Conservation (phyloP, 1,140 invertebrate genomes). For the Cydia fagiglandana region DNA sequence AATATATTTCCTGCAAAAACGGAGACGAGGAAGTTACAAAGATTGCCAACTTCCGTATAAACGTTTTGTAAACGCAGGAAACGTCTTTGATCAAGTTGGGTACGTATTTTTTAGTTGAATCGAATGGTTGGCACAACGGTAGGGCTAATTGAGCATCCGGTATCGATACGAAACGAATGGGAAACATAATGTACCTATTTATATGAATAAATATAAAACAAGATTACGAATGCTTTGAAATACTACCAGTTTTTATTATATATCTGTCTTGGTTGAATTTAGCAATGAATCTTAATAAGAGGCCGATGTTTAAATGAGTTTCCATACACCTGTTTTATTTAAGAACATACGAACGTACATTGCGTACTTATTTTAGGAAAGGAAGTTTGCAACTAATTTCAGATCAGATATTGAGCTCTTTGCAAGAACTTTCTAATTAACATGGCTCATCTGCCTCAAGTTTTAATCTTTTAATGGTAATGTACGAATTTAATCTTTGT, state of each 20-base stretch:
- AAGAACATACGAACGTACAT: background rate
- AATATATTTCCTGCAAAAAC: background rate
- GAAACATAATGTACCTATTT: too few relatives aligned
- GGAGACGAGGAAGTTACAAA: background rate
- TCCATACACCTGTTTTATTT: background rate
- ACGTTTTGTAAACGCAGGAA: too few relatives aligned
- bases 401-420: background rate
- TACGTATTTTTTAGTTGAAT: too few relatives aligned
- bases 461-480: background rate
- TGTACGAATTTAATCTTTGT: too few relatives aligned
- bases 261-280: background rate
- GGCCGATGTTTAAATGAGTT: background rate
- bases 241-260: background rate
- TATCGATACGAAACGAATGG: too few relatives aligned
- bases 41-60: background rate
- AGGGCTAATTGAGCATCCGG: too few relatives aligned
- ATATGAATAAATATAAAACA: too few relatives aligned
- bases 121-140: too few relatives aligned
- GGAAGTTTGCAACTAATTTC: background rate
- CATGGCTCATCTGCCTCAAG: background rate
- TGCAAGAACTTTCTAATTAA: background rate
- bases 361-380: background rate
- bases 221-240: background rate
- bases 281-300: constrained; percentile 6
- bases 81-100: too few relatives aligned